Percentiles rank a stretch among this genome's conserved stretches.
Conservation (phyloP, 2,113 vertebrate genomes). For the Paracanthobrama guichenoti region DNA sequence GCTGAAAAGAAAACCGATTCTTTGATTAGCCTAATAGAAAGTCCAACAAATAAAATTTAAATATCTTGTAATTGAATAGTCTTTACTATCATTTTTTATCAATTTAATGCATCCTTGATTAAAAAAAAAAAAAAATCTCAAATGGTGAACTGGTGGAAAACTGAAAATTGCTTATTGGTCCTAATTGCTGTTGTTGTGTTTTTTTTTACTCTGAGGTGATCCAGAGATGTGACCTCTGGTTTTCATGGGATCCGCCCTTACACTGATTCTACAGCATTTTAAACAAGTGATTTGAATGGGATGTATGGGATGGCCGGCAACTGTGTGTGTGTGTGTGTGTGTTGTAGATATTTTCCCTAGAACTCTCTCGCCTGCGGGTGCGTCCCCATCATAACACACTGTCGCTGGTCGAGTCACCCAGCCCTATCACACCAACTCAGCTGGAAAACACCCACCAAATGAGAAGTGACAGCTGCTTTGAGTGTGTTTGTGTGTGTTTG, state of each 20-base stretch:
- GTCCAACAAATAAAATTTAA: too few relatives aligned
- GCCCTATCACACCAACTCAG: slow-evolving; percentile 41
- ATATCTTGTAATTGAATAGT: not conserved
- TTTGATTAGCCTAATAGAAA: not conserved
- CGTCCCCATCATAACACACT: slow-evolving; percentile 41
- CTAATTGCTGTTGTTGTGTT: too few relatives aligned
- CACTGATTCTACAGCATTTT: not conserved
- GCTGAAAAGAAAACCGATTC: too few relatives aligned
- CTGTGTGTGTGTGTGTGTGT: slow-evolving; percentile 5
- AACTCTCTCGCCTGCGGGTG: slow-evolving; percentile 23
- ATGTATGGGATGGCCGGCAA: not conserved
- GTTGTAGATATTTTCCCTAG: slow-evolving; percentile 8
- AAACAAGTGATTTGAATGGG: not conserved
- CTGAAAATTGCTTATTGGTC: not conserved
- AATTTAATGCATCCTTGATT: not conserved
- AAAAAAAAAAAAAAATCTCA: too few relatives aligned
- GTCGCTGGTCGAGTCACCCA: slow-evolving; percentile 41
- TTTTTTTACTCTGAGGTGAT: not conserved
- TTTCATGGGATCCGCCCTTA: not conserved
- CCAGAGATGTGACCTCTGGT: not conserved
- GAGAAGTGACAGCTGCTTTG: slow-evolving; percentile 41
- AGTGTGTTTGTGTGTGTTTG: not conserved
- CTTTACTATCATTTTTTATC: not conserved
- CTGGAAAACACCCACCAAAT: slow-evolving; percentile 50
- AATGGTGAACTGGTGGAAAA: not conserved